Percentiles rank a stretch among this genome's conserved stretches.
Evolutionary conservation across 2,888 invertebrate genomes (phyloP).

Genomic region (Drosophila formosana): DNA sequence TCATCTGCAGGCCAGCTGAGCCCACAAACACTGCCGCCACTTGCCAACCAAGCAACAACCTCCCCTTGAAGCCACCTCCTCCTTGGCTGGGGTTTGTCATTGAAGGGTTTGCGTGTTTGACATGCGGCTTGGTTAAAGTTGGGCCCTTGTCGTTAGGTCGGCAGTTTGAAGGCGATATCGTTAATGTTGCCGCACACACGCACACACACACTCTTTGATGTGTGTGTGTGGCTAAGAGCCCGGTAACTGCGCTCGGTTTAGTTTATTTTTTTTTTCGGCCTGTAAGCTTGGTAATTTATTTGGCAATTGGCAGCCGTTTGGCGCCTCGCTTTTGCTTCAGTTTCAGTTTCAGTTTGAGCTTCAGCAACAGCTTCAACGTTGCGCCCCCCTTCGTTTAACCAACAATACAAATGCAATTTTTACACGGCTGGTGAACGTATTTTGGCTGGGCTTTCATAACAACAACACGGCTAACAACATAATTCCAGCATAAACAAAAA

Average conservation of each 20-base stretch:
- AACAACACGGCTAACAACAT: conserved; percentile 73
- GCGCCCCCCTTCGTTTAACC: not conserved
- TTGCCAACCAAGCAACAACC: not conserved
- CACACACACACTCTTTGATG: not conserved
- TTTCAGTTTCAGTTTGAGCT: not conserved
- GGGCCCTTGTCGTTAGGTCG: conserved; percentile 55
- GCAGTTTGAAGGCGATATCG: conserved; percentile 78
- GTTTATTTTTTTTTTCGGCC: conserved; percentile 29
- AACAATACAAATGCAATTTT: conserved; percentile 48
- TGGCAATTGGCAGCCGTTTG: conserved; percentile 73
- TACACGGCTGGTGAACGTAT: conserved; percentile 47
- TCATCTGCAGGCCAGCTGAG: not conserved
- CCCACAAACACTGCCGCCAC: conserved; percentile 4
- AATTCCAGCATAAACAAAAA: conserved; percentile 67
- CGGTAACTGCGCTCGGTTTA: conserved; percentile 29
- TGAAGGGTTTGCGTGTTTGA: conserved; percentile 78
- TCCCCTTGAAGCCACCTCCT: not conserved
- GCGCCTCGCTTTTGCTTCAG: conserved; percentile 17
- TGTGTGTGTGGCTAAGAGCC: conserved; percentile 15
- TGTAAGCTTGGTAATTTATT: conserved; percentile 76
- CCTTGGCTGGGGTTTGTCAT: conserved; percentile 48
- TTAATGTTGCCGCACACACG: conserved; percentile 66
- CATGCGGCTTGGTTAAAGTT: conserved; percentile 70
- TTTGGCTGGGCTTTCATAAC: conserved; percentile 52
- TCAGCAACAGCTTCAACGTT: conserved; percentile 2